Evolutionary conservation across 2,888 invertebrate genomes (phyloP).

Genomic region (Chaitophorus viminalis): DNA sequence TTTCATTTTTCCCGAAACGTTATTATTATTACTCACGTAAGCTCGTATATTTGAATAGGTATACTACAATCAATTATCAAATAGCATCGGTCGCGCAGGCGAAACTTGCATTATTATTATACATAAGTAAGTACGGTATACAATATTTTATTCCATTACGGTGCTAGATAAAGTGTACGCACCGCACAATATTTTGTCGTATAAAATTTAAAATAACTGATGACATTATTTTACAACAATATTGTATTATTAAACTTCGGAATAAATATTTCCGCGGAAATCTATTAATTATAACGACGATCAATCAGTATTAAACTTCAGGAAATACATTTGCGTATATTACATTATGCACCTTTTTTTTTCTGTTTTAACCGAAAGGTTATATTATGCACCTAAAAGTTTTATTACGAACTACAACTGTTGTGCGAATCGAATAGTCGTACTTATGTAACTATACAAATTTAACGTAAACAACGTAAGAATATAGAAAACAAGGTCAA

Average conservation of each 20-base stretch:
- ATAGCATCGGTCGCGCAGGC: not conserved
- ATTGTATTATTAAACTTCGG: too few relatives aligned
- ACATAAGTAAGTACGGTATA: too few relatives aligned
- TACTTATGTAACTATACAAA: not conserved
- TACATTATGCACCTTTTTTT: too few relatives aligned
- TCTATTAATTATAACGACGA: not conserved
- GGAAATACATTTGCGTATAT: not conserved
- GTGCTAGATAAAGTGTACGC: too few relatives aligned
- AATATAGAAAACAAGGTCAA: slow-evolving; percentile 8
- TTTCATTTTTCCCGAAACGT: not conserved
- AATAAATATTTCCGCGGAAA: not conserved
- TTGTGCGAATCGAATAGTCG: not conserved
- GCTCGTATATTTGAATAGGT: too few relatives aligned
- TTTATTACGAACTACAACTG: not conserved
- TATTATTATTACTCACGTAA: not conserved
- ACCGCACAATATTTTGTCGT: not conserved
- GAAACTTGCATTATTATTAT: not conserved
- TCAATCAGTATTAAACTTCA: not conserved
- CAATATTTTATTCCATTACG: too few relatives aligned
- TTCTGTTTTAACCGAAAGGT: not conserved
- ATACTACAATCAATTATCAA: too few relatives aligned
- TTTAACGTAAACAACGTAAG: not conserved
- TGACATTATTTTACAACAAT: not conserved
- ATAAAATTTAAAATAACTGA: not conserved
- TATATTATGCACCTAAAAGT: not conserved